Evolutionary conservation across 2,888 invertebrate species (phyloP).

Genomic region (Philaethria dido): DNA sequence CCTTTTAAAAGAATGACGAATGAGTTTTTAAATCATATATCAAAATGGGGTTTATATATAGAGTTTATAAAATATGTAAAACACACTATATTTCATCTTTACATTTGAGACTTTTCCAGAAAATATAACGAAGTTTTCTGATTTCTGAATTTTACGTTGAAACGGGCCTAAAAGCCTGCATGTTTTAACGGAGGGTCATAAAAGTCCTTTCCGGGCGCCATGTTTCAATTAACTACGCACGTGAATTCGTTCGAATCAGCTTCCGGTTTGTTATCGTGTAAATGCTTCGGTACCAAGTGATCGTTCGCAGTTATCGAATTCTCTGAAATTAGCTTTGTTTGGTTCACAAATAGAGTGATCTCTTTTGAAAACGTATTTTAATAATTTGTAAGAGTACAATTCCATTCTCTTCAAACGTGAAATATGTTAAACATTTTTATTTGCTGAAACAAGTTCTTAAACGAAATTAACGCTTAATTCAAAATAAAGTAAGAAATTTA

Average conservation of each 20-base stretch:
- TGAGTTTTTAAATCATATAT: conserved; percentile 15
- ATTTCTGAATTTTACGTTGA: conserved; percentile 63
- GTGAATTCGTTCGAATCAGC: conserved; percentile 66
- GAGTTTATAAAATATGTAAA: background rate
- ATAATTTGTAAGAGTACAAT: background rate
- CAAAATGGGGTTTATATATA: conserved; percentile 12
- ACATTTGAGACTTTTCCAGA: conserved; percentile 11
- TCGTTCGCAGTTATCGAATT: conserved; percentile 30
- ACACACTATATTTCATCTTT: background rate
- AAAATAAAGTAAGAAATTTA: conserved; percentile 10
- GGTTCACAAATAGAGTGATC: background rate
- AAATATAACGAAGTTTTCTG: conserved; percentile 34
- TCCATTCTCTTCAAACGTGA: background rate
- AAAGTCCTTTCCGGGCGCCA: conserved; percentile 69
- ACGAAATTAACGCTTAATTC: background rate
- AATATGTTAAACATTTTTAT: background rate
- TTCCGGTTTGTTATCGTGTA: conserved; percentile 63
- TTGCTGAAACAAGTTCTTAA: background rate
- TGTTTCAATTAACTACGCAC: conserved; percentile 72
- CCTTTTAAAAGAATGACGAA: conserved; percentile 14
- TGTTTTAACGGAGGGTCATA: conserved; percentile 46
- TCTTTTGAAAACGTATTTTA: background rate
- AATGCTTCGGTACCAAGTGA: conserved; percentile 38
- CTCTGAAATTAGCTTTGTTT: conserved; percentile 17
- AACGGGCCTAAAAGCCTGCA: conserved; percentile 52